These are phyloP conservation scores for Tipula unca DNA, from an alignment of 2,888 invertebrate genomes.

Conservation along the genomic window DNA sequence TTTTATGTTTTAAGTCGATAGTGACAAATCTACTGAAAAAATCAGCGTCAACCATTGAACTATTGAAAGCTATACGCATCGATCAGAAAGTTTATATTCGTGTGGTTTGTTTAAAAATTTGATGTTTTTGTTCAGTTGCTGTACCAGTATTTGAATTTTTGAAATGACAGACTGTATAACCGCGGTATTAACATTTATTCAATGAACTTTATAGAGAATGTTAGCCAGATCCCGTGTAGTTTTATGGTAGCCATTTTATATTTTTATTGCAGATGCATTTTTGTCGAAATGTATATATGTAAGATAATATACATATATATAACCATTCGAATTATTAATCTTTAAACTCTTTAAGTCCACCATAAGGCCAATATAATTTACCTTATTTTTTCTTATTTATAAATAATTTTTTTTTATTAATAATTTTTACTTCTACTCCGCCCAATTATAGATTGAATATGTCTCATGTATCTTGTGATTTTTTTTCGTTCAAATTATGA, in stretches of 20 bases:
- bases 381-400: neutral
- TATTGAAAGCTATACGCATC: too few relatives aligned
- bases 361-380: neutral
- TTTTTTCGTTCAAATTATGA: neutral
- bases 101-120: too few relatives aligned
- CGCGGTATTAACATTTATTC: too few relatives aligned
- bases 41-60: too few relatives aligned
- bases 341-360: neutral
- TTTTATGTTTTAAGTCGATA: too few relatives aligned
- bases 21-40: too few relatives aligned
- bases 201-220: too few relatives aligned
- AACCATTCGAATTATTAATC: neutral
- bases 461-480: neutral
- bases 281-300: neutral
- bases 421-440: neutral
- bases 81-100: too few relatives aligned
- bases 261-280: neutral
- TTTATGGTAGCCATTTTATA: neutral
- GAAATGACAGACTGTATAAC: too few relatives aligned
- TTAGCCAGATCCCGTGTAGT: too few relatives aligned
- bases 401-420: neutral
- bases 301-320: neutral
- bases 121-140: too few relatives aligned
- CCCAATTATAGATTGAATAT: slow-evolving; percentile 8
- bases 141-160: too few relatives aligned